Base-by-base conservation (phyloP, 1,140 invertebrate species). In the Pseudomyrmex gracilis region DNA sequence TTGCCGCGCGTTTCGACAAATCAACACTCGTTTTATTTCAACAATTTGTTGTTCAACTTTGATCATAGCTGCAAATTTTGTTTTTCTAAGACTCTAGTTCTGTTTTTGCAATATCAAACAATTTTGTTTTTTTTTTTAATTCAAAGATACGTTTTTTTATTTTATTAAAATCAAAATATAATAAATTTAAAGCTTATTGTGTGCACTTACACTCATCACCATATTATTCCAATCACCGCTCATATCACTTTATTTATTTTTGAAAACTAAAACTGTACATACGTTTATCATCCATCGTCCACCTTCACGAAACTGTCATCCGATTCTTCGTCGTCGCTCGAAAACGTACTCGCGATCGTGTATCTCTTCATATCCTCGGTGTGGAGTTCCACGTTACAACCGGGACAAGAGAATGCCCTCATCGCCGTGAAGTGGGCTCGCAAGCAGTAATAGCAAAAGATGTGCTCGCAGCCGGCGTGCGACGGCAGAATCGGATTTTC, bases 401-500 rank as follows among this genome's bases (percentile, higher is more conserved):
- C 34, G 1, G 88, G 85, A 85, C 94, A 94, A 7, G 86, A 82
- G 68, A 94, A 94, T 0, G 82, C 83, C 15, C 87, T 88, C 17
- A 83, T 91, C 0, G 90, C 91, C 5, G 88, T 91, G 49, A 94
- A 94, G 57, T 92, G 88, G 2, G 93, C 93, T 45, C 90, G 89
- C 17, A 94, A 84, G 71, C 94, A 94, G 60, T 94, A 94, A 73
- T 94, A 94, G 73, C 94, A 94, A 84, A 93, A 94, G 43, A 94
- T 66, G 77, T 94, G 93, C 22, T 89, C 71, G 53, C 94, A 94
- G 4, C 93, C 93, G 7, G 94, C 93, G 67, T 93, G 91, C 15
- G 86, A 87, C 1, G 94, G 94, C 43, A 94, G 82, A 77, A 94
- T 93, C 45, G 92, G 93, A 13, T 70, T 77, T 64, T 94, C 90